phyloP scores from a whole-genome alignment of 2,113 vertebrate species.

The Gobius niger region DNA sequence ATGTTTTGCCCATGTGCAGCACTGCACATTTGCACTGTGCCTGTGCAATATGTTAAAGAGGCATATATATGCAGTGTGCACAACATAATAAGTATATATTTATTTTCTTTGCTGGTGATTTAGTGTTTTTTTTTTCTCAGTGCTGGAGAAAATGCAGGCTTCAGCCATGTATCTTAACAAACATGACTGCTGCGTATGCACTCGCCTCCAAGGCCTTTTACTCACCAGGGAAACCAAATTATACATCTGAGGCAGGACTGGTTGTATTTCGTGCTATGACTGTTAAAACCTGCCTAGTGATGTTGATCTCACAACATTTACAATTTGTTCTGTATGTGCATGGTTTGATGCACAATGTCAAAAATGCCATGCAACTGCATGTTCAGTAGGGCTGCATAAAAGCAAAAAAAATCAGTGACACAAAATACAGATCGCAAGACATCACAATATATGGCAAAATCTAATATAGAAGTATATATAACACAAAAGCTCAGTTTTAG shows the following conservation, averaged over 20 bases:
- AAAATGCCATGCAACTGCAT: background rate
- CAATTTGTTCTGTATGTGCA: slow-evolving; percentile 31
- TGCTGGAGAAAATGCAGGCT: slow-evolving; percentile 60
- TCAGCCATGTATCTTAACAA: slow-evolving; percentile 70
- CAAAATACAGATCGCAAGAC: too few species aligned
- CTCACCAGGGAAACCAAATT: slow-evolving; percentile 73
- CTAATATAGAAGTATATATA: too few species aligned
- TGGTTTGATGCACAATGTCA: slow-evolving; percentile 7
- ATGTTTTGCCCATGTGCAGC: slow-evolving; percentile 66
- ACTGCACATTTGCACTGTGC: slow-evolving; percentile 64
- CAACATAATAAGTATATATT: slow-evolving; percentile 76
- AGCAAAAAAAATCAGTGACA: too few species aligned
- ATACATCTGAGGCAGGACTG: slow-evolving; percentile 69
- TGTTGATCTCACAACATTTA: slow-evolving; percentile 19
- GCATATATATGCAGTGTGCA: slow-evolving; percentile 72
- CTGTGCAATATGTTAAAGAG: slow-evolving; percentile 73
- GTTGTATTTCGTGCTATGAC: slow-evolving; percentile 63
- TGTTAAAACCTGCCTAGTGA: slow-evolving; percentile 56
- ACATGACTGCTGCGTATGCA: slow-evolving; percentile 75
- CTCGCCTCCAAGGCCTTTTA: slow-evolving; percentile 70
- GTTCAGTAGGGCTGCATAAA: background rate
- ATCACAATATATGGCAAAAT: too few species aligned
- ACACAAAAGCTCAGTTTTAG: too few species aligned
- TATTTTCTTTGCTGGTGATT: slow-evolving; percentile 75
- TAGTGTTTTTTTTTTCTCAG: slow-evolving; percentile 62